Base-by-base conservation (phyloP, 1,140 invertebrate genomes). In the Neoseiulus cucumeris region DNA sequence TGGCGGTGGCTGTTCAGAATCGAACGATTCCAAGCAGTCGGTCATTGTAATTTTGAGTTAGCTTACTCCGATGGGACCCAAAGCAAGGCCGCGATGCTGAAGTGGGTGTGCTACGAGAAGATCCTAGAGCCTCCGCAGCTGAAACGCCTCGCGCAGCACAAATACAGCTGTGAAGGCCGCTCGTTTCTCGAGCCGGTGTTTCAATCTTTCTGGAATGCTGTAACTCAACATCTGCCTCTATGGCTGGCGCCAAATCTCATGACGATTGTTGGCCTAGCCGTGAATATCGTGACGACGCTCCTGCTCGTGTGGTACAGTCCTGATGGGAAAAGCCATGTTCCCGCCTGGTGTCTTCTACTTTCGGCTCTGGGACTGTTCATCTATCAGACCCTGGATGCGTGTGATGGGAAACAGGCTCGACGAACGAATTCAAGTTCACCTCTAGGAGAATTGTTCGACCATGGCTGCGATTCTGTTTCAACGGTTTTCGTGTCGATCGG, bases 191-290 rank as follows among this genome's bases (percentile, higher is more conserved):
- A 98, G 77, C 82, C 84, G 44, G 80, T 85, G 71, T 81, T 97
- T 72, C 93, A 97, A 77, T 85, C 85, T 33, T 98, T 89, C 84
- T 99, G 96, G 95, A 85, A 88, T 77, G 96, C 87, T 88, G 79
- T 98, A 44, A 89, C 97, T 9, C 80, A 84, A 70, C 84, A 87
- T 74, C 83, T 91, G 69, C 95, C 95, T 9, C 74, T 91, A 70
- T 96, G 89, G 86, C 82, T 97, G 68, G 93, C 95, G 25, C 96
- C 96, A 70, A 99, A 99, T 84, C 82, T 95, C 70, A 89, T 99
- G 70, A 99, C 96, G 65, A 83, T 96, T 30, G 77, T 87, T 73
- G 96, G 96, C 68, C 81, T 99, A 70, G 76, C 89, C 70, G 81
- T 98, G 66, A 99, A 99, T 79, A 85, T 98, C 70, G 72, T 88